These are phyloP conservation scores for Digitonthophagus gazella DNA, from an alignment of 2,888 invertebrate species.

Conservation along the genomic window DNA sequence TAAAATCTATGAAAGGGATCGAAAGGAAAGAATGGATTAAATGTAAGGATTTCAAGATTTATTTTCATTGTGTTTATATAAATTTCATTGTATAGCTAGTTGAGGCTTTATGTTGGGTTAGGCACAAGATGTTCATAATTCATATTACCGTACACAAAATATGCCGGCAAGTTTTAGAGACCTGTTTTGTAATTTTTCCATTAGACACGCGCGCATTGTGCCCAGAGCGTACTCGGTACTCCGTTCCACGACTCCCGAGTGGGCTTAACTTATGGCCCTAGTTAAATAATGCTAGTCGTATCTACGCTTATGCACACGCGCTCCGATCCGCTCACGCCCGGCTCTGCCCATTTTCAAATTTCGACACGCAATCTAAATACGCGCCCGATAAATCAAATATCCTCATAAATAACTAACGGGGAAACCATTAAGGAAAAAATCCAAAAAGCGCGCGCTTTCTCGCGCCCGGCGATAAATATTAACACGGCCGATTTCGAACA, in stretches of 20 bases:
- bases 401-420: not conserved
- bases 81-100: too few relatives aligned
- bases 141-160: not conserved
- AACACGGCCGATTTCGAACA: too few relatives aligned
- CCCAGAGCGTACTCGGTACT: not conserved
- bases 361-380: conserved; percentile 7
- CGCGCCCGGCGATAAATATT: not conserved
- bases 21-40: too few relatives aligned
- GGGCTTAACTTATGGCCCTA: conserved; percentile 15
- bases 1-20: too few relatives aligned
- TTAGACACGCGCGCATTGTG: conserved; percentile 7
- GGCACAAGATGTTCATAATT: not conserved
- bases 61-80: too few relatives aligned
- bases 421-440: not conserved
- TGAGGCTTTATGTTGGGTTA: not conserved
- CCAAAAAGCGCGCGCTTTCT: not conserved
- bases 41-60: too few relatives aligned
- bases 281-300: conserved; percentile 10
- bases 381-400: not conserved
- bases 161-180: not conserved
- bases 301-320: not conserved
- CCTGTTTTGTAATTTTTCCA: not conserved
- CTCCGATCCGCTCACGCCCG: not conserved
- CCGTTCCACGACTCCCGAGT: conserved; percentile 3
- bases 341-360: conserved; percentile 10